These are phyloP conservation scores for Spodoptera picta DNA, from an alignment of 2,888 invertebrate genomes.

Conservation along the genomic window DNA sequence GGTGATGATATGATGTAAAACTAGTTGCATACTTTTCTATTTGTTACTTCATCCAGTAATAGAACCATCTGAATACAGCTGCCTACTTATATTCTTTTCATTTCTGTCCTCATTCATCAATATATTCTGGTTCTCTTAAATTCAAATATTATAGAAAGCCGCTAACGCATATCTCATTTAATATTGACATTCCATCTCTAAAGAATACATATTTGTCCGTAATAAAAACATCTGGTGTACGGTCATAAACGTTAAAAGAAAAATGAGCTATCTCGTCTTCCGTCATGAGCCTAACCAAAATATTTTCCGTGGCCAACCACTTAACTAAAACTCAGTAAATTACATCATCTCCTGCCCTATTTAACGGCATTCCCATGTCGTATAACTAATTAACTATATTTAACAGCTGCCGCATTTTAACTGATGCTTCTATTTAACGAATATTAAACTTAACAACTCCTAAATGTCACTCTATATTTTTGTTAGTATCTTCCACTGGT, in stretches of 20 bases:
- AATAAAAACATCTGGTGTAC: constrained; percentile 32
- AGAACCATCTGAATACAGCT: too few relatives aligned
- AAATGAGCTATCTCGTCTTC: constrained; percentile 31
- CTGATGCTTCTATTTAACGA: constrained; percentile 80
- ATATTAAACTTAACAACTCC: constrained; percentile 79
- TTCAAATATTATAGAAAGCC: background rate
- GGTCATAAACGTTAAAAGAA: constrained; percentile 30
- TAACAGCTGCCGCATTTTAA: constrained; percentile 80
- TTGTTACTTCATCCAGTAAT: background rate
- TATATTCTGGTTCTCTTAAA: constrained; percentile 1
- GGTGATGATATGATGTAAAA: constrained; percentile 4
- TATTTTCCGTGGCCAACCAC: constrained; percentile 47
- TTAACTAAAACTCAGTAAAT: constrained; percentile 56
- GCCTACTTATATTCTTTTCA: background rate
- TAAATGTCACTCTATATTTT: constrained; percentile 84
- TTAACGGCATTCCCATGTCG: constrained; percentile 64
- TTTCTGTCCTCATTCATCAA: constrained; percentile 1
- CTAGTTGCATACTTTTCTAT: background rate
- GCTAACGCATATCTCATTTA: constrained; percentile 18
- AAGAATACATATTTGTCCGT: constrained; percentile 26
- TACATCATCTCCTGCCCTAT: constrained; percentile 56
- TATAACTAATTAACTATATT: constrained; percentile 80
- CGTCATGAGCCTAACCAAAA: constrained; percentile 28
- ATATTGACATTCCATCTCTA: constrained; percentile 46
- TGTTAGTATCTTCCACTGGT: constrained; percentile 68